Conservation (phyloP, 2,113 vertebrate genomes). For the Phalacrocorax aristotelis region DNA sequence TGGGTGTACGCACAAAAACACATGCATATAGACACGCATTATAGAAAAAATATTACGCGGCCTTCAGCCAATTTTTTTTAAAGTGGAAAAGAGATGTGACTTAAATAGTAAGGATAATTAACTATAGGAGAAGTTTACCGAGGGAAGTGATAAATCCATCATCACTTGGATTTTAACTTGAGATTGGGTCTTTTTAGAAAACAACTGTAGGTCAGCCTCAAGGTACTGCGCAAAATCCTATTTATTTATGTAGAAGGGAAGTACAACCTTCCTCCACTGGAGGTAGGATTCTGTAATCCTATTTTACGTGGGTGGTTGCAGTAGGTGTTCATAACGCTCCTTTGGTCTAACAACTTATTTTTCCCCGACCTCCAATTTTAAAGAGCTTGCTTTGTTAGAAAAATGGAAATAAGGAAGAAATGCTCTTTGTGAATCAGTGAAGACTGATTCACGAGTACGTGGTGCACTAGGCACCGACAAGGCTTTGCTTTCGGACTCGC, state of each 20-base stretch:
- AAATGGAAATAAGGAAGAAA: background rate
- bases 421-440: background rate
- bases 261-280: background rate
- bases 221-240: background rate
- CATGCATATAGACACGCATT: background rate
- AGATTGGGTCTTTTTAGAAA: background rate
- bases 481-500: background rate
- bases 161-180: background rate
- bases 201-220: background rate
- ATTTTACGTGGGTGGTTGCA: background rate
- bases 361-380: background rate
- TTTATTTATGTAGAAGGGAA: background rate
- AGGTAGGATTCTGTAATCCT: background rate
- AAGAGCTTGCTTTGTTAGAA: background rate
- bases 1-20: background rate
- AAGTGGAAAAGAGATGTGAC: constrained; percentile 58
- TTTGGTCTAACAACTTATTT: background rate
- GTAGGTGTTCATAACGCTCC: background rate
- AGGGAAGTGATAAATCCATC: constrained; percentile 61
- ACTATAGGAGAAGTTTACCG: constrained; percentile 33
- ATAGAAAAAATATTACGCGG: background rate
- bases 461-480: accelerated
- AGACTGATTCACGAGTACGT: background rate
- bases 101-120: constrained; percentile 60
- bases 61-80: background rate